These are phyloP conservation scores for Chrysoperla carnea DNA, from an alignment of 1,140 invertebrate genomes.

Conservation along the genomic window DNA sequence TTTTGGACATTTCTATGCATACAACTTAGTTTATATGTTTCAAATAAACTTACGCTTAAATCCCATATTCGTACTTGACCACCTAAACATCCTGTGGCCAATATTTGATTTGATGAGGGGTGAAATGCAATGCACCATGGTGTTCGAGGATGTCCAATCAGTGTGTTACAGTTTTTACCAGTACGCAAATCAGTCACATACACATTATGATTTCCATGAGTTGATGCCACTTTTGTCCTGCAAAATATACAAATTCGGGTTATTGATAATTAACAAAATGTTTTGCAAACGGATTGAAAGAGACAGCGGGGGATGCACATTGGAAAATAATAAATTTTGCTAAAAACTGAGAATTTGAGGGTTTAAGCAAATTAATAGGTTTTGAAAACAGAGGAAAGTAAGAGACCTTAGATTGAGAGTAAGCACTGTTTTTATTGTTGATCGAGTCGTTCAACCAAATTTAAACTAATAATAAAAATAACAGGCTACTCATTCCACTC, in stretches of 20 bases:
- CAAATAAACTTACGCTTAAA: slow-evolving; percentile 48
- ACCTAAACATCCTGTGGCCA: slow-evolving; percentile 75
- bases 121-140: slow-evolving; percentile 87
- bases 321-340: background rate
- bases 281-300: background rate
- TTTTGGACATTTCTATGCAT: too few species aligned
- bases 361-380: too few species aligned
- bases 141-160: slow-evolving; percentile 73
- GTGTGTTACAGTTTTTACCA: slow-evolving; percentile 59
- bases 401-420: too few species aligned
- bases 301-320: slow-evolving; percentile 6
- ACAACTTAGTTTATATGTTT: too few species aligned
- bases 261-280: background rate
- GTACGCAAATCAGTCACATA: slow-evolving; percentile 68
- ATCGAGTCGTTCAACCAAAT: too few species aligned
- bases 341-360: background rate
- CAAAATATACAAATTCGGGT: slow-evolving; percentile 11
- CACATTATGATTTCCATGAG: slow-evolving; percentile 84
- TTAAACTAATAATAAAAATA: too few species aligned
- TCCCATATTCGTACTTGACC: slow-evolving; percentile 88
- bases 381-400: too few species aligned
- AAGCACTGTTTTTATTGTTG: too few species aligned
- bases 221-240: slow-evolving; percentile 70
- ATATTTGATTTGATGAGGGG: slow-evolving; percentile 63
- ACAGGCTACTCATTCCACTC: too few species aligned